phyloP scores from a whole-genome alignment of 2,888 invertebrate species.

The Ophioninae sp. region DNA sequence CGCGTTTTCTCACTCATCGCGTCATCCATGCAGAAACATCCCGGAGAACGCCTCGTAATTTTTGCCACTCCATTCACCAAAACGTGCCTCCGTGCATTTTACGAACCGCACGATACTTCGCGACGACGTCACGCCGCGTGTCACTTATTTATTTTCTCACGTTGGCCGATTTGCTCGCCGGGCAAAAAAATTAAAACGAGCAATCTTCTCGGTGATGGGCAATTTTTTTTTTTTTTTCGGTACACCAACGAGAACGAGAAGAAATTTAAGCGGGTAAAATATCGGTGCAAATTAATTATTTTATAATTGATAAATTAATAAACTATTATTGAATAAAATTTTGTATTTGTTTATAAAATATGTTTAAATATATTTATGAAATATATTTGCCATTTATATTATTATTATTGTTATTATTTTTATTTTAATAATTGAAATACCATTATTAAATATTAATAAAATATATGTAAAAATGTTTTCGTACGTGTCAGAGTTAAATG shows the following conservation, averaged over 20 bases:
- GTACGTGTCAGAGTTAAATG: neutral
- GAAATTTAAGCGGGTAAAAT: neutral
- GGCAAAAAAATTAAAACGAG: neutral
- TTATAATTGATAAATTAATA: neutral
- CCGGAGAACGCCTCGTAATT: neutral
- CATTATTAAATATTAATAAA: neutral
- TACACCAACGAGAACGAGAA: neutral
- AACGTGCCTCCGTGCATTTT: neutral
- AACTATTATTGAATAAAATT: too few relatives aligned
- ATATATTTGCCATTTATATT: too few relatives aligned
- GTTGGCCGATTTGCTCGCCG: neutral
- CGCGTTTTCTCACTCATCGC: conserved; percentile 25
- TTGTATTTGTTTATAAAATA: too few relatives aligned
- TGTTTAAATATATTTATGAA: too few relatives aligned
- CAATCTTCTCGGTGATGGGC: neutral
- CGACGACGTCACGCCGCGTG: neutral
- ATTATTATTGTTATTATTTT: too few relatives aligned
- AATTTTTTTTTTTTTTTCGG: neutral
- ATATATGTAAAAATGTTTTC: neutral
- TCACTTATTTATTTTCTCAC: neutral
- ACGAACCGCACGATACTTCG: conserved; percentile 12
- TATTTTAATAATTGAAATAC: too few relatives aligned
- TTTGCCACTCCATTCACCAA: conserved; percentile 12
- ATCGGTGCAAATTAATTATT: neutral
- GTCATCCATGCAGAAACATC: conserved; percentile 2